Conservation (phyloP, 2,888 invertebrate species). For the Parnassius mnemosyne region DNA sequence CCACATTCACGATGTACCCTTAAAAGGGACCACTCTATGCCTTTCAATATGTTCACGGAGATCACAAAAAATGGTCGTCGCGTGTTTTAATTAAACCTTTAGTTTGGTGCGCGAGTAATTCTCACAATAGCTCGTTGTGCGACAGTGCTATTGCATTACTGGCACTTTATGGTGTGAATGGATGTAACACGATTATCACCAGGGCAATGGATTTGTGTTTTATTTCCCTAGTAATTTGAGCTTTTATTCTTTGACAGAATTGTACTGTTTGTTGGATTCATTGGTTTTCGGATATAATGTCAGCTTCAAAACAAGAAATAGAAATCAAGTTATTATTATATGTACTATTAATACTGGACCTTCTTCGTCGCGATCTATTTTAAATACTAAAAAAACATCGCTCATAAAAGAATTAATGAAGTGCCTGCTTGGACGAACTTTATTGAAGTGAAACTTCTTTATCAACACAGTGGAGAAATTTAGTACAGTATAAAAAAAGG, state of each 20-base stretch:
- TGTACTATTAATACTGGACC: background rate
- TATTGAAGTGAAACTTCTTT: too few species aligned
- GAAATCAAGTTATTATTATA: background rate
- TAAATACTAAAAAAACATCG: too few species aligned
- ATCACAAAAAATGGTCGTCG: slow-evolving; percentile 24
- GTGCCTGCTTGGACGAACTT: too few species aligned
- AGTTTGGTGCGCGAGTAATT: slow-evolving; percentile 48
- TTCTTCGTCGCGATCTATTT: background rate
- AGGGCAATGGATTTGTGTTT: background rate
- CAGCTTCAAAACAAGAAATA: background rate
- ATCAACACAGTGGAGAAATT: too few species aligned
- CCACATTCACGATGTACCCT: slow-evolving; percentile 38
- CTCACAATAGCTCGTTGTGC: slow-evolving; percentile 56
- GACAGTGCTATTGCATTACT: slow-evolving; percentile 47
- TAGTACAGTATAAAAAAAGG: too few species aligned
- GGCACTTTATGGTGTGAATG: slow-evolving; percentile 43
- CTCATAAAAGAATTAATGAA: too few species aligned
- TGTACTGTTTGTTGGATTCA: slow-evolving; percentile 5
- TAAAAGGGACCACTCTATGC: slow-evolving; percentile 29
- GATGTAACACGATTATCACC: slow-evolving; percentile 7
- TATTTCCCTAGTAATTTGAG: background rate
- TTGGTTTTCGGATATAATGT: slow-evolving; percentile 10
- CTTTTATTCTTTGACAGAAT: slow-evolving; percentile 15
- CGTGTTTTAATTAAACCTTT: slow-evolving; percentile 55
- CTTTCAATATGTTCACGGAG: slow-evolving; percentile 26